Percentiles rank a stretch among this genome's conserved stretches.
Evolutionary conservation across 2,888 invertebrate genomes (phyloP).

Genomic region (Gortyna flavago): DNA sequence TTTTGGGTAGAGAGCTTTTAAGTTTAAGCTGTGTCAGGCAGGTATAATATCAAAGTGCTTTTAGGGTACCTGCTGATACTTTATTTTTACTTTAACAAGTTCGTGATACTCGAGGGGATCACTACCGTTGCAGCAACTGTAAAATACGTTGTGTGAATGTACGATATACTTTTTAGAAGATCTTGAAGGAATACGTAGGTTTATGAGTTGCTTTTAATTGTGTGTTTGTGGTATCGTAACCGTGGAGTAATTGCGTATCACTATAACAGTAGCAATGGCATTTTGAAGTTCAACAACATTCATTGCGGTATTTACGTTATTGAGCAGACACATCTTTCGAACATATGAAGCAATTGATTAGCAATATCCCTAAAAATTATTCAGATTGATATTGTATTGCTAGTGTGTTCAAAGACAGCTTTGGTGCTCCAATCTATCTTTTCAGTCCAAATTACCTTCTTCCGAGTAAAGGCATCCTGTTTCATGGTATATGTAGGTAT

Average conservation of each 20-base stretch:
- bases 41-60: slow-evolving; percentile 35
- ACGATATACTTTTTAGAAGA: background rate
- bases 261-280: too few species aligned
- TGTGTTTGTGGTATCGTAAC: background rate
- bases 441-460: background rate
- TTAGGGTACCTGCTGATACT: background rate
- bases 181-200: background rate
- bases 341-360: too few species aligned
- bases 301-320: background rate
- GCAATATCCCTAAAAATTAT: too few species aligned
- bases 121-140: background rate
- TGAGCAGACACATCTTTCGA: too few species aligned
- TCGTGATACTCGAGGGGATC: background rate
- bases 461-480: background rate
- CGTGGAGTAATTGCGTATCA: too few species aligned
- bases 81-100: background rate
- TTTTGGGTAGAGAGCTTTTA: slow-evolving; percentile 32
- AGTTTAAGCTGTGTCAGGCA: slow-evolving; percentile 27
- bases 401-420: background rate
- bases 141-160: slow-evolving; percentile 2
- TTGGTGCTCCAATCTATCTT: slow-evolving; percentile 3
- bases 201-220: background rate
- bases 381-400: background rate
- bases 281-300: background rate
- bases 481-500: background rate